phyloP scores from a whole-genome alignment of 2,888 invertebrate species.

The Bibio marci region DNA sequence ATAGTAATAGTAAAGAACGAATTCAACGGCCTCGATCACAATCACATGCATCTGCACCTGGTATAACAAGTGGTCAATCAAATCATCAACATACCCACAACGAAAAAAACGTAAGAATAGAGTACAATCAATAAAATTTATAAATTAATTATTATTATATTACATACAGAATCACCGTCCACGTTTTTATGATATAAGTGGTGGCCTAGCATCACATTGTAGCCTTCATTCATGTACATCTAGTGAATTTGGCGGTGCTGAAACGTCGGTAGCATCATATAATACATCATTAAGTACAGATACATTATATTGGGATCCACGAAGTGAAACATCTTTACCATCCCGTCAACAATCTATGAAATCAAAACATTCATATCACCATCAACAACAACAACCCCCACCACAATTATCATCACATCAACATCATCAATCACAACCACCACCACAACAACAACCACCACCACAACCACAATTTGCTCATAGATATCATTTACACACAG shows the following conservation, averaged over 20 bases:
- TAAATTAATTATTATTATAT: neutral
- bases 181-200: slow-evolving; percentile 46
- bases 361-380: slow-evolving; percentile 35
- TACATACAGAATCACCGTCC: slow-evolving; percentile 27
- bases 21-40: slow-evolving; percentile 23
- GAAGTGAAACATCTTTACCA: slow-evolving; percentile 21
- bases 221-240: slow-evolving; percentile 72
- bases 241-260: slow-evolving; percentile 51
- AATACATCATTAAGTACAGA: slow-evolving; percentile 76
- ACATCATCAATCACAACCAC: slow-evolving; percentile 25
- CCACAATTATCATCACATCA: slow-evolving; percentile 16
- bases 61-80: neutral
- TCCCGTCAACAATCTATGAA: slow-evolving; percentile 40
- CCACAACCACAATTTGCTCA: slow-evolving; percentile 17
- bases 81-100: slow-evolving; percentile 26
- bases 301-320: slow-evolving; percentile 66
- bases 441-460: slow-evolving; percentile 19
- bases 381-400: slow-evolving; percentile 31
- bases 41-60: slow-evolving; percentile 16
- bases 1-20: slow-evolving; percentile 16
- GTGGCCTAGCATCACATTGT: slow-evolving; percentile 56
- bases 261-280: slow-evolving; percentile 61
- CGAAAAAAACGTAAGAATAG: slow-evolving; percentile 19
- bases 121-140: slow-evolving; percentile 12
- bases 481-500: slow-evolving; percentile 25